These are phyloP conservation scores for Epizoanthus rinbou DNA, from an alignment of 92 coral and sea anemone species.

Conservation along the genomic window DNA sequence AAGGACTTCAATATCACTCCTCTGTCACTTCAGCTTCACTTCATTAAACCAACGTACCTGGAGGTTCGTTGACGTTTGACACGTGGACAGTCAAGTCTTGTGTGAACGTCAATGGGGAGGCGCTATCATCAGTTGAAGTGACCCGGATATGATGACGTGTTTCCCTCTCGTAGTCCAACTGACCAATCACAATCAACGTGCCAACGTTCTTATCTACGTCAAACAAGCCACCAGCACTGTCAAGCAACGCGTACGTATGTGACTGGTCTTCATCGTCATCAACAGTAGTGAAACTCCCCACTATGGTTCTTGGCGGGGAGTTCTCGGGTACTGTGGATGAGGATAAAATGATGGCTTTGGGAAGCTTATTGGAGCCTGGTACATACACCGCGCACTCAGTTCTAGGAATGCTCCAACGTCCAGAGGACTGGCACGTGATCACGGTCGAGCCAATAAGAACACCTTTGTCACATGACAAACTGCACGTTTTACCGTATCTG, in stretches of 20 bases:
- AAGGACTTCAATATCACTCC: not conserved
- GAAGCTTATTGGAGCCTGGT: slow-evolving; percentile 67
- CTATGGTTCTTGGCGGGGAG: slow-evolving; percentile 46
- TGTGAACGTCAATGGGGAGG: slow-evolving; percentile 57
- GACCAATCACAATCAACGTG: slow-evolving; percentile 52
- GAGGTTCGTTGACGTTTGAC: slow-evolving; percentile 68
- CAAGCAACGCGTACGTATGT: slow-evolving; percentile 51
- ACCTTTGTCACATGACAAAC: slow-evolving; percentile 56
- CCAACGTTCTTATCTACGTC: slow-evolving; percentile 45
- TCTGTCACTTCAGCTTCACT: no score
- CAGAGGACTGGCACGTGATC: slow-evolving; percentile 70
- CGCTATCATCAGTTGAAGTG: slow-evolving; percentile 64
- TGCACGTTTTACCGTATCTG: slow-evolving; percentile 59
- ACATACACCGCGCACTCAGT: slow-evolving; percentile 56
- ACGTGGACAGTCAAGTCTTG: slow-evolving; percentile 64
- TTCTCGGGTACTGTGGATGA: slow-evolving; percentile 62
- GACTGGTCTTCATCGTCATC: slow-evolving; percentile 58
- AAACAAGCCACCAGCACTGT: slow-evolving; percentile 55
- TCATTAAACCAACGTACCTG: slow-evolving; percentile 51
- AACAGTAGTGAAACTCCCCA: slow-evolving; percentile 63
- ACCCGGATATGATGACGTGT: slow-evolving; percentile 54
- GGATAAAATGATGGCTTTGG: slow-evolving; percentile 58
- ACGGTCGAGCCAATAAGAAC: slow-evolving; percentile 55
- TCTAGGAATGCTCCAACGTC: slow-evolving; percentile 61
- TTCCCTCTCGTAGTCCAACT: slow-evolving; percentile 66